A percentile compares a stretch with the other conserved stretches of the same genome.
Evolutionary conservation across 2,113 vertebrate species (phyloP).

Genomic region (Hemiscyllium ocellatum): DNA sequence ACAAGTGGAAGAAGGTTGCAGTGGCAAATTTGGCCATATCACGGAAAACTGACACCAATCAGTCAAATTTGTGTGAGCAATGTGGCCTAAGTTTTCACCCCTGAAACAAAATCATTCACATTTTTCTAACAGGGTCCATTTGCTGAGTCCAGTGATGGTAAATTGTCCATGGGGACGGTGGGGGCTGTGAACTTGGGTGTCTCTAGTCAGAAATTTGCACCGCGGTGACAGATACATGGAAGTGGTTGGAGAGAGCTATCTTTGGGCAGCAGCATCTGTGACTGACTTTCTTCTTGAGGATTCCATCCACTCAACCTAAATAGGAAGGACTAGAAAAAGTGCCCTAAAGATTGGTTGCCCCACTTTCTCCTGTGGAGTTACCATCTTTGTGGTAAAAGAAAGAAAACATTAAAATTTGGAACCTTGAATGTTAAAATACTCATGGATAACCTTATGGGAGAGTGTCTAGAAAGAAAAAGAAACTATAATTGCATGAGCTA

Average conservation of each 20-base stretch:
- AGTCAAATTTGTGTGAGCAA: not conserved
- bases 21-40: not conserved
- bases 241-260: not conserved
- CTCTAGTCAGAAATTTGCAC: not conserved
- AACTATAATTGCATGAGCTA: no score
- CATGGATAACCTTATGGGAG: no score
- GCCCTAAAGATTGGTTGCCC: not conserved
- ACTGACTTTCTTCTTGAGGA: not conserved
- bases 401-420: no score
- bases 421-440: no score
- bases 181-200: no score
- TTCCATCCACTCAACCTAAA: not conserved
- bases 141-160: not conserved
- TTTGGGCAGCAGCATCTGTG: not conserved
- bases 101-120: not conserved
- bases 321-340: not conserved
- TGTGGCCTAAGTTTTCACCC: not conserved
- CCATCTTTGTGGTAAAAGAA: no score
- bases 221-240: not conserved
- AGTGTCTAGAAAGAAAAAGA: no score
- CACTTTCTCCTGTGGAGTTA: not conserved
- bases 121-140: not conserved
- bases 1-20: not conserved
- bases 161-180: not conserved
- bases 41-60: not conserved